A percentile compares a stretch with the other conserved stretches of the same genome.
These are phyloP conservation scores for Leptinotarsa texana DNA, from an alignment of 1,140 invertebrate genomes.

Conservation along the genomic window DNA sequence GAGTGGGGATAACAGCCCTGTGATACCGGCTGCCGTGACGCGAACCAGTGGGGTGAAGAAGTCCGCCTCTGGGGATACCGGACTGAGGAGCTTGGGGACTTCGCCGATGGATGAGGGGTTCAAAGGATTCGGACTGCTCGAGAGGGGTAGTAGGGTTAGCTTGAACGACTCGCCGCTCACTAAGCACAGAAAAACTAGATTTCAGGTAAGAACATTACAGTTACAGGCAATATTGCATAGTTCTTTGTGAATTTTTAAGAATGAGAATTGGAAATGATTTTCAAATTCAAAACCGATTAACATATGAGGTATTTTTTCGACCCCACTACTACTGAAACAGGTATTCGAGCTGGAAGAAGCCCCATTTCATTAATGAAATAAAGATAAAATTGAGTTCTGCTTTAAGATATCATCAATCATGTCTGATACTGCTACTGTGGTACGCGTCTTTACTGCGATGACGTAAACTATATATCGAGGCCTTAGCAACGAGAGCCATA, in stretches of 20 bases:
- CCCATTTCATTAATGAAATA: too few relatives aligned
- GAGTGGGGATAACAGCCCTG: slow-evolving; percentile 57
- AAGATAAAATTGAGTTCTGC: too few relatives aligned
- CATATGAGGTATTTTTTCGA: too few relatives aligned
- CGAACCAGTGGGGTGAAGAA: slow-evolving; percentile 66
- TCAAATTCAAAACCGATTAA: too few relatives aligned
- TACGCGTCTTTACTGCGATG: too few relatives aligned
- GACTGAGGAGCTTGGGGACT: slow-evolving; percentile 61
- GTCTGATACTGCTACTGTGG: too few relatives aligned
- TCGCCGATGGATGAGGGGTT: slow-evolving; percentile 61
- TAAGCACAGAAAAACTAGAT: slow-evolving; percentile 83
- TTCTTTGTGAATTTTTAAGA: neutral
- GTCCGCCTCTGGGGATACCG: slow-evolving; percentile 76
- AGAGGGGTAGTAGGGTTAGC: slow-evolving; percentile 65
- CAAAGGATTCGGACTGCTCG: slow-evolving; percentile 58
- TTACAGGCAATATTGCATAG: neutral
- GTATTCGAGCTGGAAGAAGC: too few relatives aligned
- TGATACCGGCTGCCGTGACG: slow-evolving; percentile 33
- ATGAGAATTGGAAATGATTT: neutral
- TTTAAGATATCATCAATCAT: too few relatives aligned
- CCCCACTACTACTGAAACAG: too few relatives aligned
- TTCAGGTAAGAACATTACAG: slow-evolving; percentile 59
- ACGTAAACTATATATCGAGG: too few relatives aligned
- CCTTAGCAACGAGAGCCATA: too few relatives aligned
- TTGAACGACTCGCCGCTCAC: slow-evolving; percentile 72